Evolutionary conservation across 2,113 vertebrate species (phyloP).

Genomic region (Melanotaenia duboulayi): DNA sequence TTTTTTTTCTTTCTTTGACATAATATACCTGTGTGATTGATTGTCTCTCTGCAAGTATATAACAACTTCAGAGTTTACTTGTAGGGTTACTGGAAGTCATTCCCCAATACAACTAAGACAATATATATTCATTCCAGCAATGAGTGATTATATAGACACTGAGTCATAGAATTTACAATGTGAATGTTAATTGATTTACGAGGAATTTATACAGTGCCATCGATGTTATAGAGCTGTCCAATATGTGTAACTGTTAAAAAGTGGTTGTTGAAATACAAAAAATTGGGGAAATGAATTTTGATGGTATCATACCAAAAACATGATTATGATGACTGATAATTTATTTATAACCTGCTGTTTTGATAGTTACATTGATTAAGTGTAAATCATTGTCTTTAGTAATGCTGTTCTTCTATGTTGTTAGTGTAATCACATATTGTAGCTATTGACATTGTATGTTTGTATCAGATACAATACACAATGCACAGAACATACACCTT

Average conservation of each 20-base stretch:
- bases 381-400: slow-evolving; percentile 84
- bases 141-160: slow-evolving; percentile 70
- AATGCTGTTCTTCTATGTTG: slow-evolving; percentile 83
- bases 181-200: slow-evolving; percentile 72
- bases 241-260: slow-evolving; percentile 79
- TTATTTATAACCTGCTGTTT: slow-evolving; percentile 82
- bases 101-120: slow-evolving; percentile 63
- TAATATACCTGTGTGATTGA: slow-evolving; percentile 71
- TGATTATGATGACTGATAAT: slow-evolving; percentile 79
- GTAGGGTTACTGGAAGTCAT: slow-evolving; percentile 75
- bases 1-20: slow-evolving; percentile 17
- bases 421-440: slow-evolving; percentile 82
- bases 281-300: slow-evolving; percentile 71
- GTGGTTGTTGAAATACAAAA: slow-evolving; percentile 78
- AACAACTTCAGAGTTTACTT: slow-evolving; percentile 67
- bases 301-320: slow-evolving; percentile 77
- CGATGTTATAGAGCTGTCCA: slow-evolving; percentile 76
- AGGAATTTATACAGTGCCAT: slow-evolving; percentile 73
- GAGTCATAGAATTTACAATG: slow-evolving; percentile 70
- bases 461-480: slow-evolving; percentile 73
- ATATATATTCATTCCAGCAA: slow-evolving; percentile 70
- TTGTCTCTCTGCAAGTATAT: slow-evolving; percentile 68
- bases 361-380: slow-evolving; percentile 79
- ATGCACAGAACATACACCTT: slow-evolving; percentile 66
- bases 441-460: slow-evolving; percentile 82